Evolutionary conservation across 2,888 invertebrate species (phyloP).

Genomic region (Matsumyia berberina): DNA sequence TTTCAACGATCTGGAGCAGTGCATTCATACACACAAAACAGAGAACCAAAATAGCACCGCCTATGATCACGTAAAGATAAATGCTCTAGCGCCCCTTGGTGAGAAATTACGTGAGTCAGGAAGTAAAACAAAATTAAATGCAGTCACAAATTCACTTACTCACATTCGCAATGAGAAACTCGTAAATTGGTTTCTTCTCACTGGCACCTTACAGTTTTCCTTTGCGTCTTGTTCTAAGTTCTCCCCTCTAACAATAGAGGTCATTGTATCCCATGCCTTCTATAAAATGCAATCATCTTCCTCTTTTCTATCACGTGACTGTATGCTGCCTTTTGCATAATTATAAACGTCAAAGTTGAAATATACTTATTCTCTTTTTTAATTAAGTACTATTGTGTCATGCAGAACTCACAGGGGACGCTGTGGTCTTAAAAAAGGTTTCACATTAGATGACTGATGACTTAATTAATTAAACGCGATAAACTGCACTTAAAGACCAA

Average conservation of each 20-base stretch:
- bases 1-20: no score
- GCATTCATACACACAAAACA: no score
- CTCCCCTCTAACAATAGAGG: not conserved
- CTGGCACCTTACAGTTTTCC: not conserved
- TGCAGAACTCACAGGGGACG: not conserved
- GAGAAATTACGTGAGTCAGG: no score
- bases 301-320: not conserved
- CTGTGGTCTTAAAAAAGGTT: constrained; percentile 3
- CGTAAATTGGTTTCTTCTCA: not conserved
- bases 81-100: no score
- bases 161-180: not conserved
- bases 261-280: not conserved
- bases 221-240: not conserved
- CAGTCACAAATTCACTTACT: no score
- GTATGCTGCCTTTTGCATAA: constrained; percentile 23
- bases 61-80: no score
- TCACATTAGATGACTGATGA: constrained; percentile 27
- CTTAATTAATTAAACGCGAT: constrained; percentile 54
- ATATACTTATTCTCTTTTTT: not conserved
- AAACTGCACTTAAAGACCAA: constrained; percentile 50
- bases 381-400: constrained; percentile 1
- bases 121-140: no score
- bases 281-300: not conserved
- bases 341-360: constrained; percentile 25
- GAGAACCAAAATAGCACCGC: no score